Evolutionary conservation across 2,113 vertebrate species (phyloP), one percentile per base, ranked within the genome.

Genomic region (Pithys albifrons): DNA sequence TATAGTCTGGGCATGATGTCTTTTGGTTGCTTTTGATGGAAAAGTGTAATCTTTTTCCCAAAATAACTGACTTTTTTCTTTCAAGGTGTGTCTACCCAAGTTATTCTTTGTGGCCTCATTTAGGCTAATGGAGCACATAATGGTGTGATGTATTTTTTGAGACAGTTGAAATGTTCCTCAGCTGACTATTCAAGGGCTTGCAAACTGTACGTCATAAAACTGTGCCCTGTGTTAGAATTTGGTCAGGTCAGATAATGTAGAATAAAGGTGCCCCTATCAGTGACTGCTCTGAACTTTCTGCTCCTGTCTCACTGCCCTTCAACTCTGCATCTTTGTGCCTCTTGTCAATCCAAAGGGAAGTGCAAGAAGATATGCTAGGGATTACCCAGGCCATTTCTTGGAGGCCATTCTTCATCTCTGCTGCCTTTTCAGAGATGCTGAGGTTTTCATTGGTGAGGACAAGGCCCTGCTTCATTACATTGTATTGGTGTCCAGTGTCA

Each of bases 311-410:
- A 8, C 49, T 65, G 48, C 27, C 54, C 45, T 77, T 66, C 41
- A 65, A 8, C 10, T 62, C 55, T 54, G 45, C 29, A 8, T 46
- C 59, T 70, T 59, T 52, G 19, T 27, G 9, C 14, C 31, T 23
- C 35, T 70, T 80, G 5, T 27, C 1, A 4, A 3, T 15, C 31
- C n/a, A 39, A 83, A 59, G 14, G 33, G 48, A 67, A 43, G 15
- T 10, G 39, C 29, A 41, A 48, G 35, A 35, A 0, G 2, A 7
- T 54, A 12, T 4, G 12, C 19, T 0, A 1, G 37, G 54, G 15
- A n/a, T 65, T 69, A 33, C 5, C 23, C 17, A 69, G 62, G 10
- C 31, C 72, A 19, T 75, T 72, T 69, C 49, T 64, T 48, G 25
- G 74, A 84, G 77, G 7, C 3, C 10, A 11, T 49, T 86, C 2